Evolutionary conservation across 2,113 vertebrate genomes (phyloP).

Genomic region (Guaruba guarouba): DNA sequence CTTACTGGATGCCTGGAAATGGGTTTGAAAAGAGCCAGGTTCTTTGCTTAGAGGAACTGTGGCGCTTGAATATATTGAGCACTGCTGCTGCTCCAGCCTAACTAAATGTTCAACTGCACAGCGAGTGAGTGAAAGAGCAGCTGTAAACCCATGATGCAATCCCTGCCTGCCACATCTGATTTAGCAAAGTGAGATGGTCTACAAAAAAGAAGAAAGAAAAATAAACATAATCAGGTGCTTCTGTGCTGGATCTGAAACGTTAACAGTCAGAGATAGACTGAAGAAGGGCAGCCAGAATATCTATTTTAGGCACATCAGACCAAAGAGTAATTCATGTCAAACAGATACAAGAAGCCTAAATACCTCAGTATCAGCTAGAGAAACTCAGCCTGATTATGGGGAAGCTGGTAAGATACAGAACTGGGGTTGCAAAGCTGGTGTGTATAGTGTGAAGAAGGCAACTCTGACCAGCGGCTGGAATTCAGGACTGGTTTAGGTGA

Average conservation of each 20-base stretch:
- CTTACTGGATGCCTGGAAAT: background rate
- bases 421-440: background rate
- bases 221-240: background rate
- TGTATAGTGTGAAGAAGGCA: background rate
- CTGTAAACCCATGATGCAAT: slow-evolving; percentile 19
- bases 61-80: background rate
- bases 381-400: background rate
- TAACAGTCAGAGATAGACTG: background rate
- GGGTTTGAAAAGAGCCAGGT: background rate
- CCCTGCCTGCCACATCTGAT: slow-evolving; percentile 31
- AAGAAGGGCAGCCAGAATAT: background rate
- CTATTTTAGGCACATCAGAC: background rate
- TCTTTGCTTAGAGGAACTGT: background rate
- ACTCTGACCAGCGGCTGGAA: background rate
- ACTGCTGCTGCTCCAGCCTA: background rate
- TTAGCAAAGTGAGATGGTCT: background rate
- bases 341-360: background rate
- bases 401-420: background rate
- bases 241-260: background rate
- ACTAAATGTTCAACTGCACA: background rate
- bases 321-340: slow-evolving; percentile 11
- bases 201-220: background rate
- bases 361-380: background rate
- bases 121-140: rapidly evolving
- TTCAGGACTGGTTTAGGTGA: background rate